Evolutionary conservation across 92 coral and sea anemone genomes (phyloP), one percentile per base, ranked within the genome.

Genomic region (Porites rus): DNA sequence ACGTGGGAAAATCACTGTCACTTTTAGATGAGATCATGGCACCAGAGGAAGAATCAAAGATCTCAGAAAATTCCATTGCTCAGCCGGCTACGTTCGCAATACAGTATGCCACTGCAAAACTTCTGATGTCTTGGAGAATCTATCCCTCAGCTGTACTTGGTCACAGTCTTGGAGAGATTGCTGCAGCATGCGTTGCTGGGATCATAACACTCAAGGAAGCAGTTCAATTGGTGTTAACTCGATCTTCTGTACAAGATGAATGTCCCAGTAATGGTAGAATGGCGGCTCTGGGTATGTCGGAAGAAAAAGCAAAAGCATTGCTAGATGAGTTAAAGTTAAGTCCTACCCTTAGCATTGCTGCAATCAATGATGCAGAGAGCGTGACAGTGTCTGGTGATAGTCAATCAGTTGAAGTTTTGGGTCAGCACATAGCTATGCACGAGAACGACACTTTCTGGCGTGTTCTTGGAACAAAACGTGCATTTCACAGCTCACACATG

Each of bases 101-200:
- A 16, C 96, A 94, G 65, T 94, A 91, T 62, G 95, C 96, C 8
- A 91, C 94, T 11, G 95, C 91, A 10, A 79, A 88, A 65, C 84
- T 96, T 8, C 94, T 96, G 18, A 89, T 77, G 72, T 94, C 98
- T n/a, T 94, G 96, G 98, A 97, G 93, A 52, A 82, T 96, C 62
- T 54, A 83, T 19, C 99, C 99, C 2, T 75, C 94, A 1, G 99
- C 96, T 19, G 98, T 96, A 12, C 74, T 96, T 46, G 99, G 99
- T 0, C 99, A 96, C 76, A 96, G 99, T 82, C 89, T 96, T n/a
- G 99, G 99, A 50, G 99, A 96, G 79, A 73, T 88, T 58, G 96
- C 99, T 53, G 98, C 98, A 19, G 95, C 98, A 51, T 92, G 95
- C 51, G 84, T 84, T 8, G 93, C 94, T 5, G 91, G 93, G 14